Conservation (phyloP, 2,113 vertebrate genomes). For the Oreochromis aureus region DNA sequence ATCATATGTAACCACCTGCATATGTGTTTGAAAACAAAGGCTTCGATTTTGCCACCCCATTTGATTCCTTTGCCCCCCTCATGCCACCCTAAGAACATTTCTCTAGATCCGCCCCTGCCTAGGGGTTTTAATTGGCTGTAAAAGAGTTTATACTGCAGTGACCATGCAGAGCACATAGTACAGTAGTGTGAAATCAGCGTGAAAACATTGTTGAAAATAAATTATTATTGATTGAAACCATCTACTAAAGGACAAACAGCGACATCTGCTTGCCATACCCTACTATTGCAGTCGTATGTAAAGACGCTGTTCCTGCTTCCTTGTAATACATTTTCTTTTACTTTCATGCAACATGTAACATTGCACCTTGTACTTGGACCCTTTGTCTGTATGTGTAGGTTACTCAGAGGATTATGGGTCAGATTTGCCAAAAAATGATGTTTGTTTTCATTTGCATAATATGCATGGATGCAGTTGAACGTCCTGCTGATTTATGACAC, state of each 20-base stretch:
- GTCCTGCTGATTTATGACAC: not conserved
- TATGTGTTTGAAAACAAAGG: no score
- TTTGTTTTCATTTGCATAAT: not conserved
- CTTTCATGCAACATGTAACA: not conserved
- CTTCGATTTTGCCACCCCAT: no score
- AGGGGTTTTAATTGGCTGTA: not conserved
- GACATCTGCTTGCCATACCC: not conserved
- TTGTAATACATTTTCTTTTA: not conserved
- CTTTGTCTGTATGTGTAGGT: not conserved
- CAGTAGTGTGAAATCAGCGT: not conserved
- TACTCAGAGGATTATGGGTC: fast-evolving
- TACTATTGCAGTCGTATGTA: not conserved
- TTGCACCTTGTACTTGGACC: not conserved
- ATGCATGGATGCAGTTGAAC: not conserved
- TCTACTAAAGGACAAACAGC: not conserved
- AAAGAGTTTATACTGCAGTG: not conserved
- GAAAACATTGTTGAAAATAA: not conserved
- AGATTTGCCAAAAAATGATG: not conserved
- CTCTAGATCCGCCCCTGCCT: no score
- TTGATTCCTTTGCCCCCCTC: no score
- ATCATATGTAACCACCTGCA: no score
- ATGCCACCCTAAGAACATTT: no score
- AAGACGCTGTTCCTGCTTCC: not conserved
- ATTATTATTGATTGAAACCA: not conserved
- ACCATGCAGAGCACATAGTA: not conserved